Base-by-base conservation (phyloP, 2,113 vertebrate genomes). In the Colinus virginianus region DNA sequence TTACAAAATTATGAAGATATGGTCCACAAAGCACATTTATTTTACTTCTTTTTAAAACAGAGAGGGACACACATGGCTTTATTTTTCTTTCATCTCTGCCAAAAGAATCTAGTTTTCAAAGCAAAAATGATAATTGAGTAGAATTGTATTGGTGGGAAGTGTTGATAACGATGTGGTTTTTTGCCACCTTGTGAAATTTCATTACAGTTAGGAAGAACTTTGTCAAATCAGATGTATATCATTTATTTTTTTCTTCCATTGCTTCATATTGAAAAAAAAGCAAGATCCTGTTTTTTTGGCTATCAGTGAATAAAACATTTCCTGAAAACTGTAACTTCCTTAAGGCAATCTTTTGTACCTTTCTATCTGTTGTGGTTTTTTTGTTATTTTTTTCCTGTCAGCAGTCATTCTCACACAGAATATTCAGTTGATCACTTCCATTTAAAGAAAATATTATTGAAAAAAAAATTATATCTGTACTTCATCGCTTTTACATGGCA, bases 291-390 rank as follows among this genome's bases (percentile, higher is more conserved):
- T 91, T 97, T 93, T 96, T 93, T 94, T 56, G 17, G 45, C 94
- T 98, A 98, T 98, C 98, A 97, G 97, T 96, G 97, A 97, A 97
- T 97, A 97, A 98, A 98, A 98, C 87, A 95, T 97, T 98, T 98
- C 98, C 98, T 98, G 97, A 97, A 95, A 93, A 96, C 87, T 96
- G 95, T 94, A 97, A 97, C 97, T 97, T 97, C 97, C 96, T 95
- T 96, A 88, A 83, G 86, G 94, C 74, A 96, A 96, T 53, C 25
- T 53, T 96, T 95, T 94, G 77, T 90, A 91, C 78, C 94, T 93
- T 75, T 74, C n/a, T 84, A 78, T 85, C 79, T 90, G 87, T 95
- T 92, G 88, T 94, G 94, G 86, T 68, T 55, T 19, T 56, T 56
- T 56, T 8, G 19, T 81, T 90, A 87, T 95, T 93, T 91, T 94